Percentiles rank a stretch among this genome's conserved stretches.
Conservation (phyloP, 2,888 invertebrate species). For the Strigamia crassipes region DNA sequence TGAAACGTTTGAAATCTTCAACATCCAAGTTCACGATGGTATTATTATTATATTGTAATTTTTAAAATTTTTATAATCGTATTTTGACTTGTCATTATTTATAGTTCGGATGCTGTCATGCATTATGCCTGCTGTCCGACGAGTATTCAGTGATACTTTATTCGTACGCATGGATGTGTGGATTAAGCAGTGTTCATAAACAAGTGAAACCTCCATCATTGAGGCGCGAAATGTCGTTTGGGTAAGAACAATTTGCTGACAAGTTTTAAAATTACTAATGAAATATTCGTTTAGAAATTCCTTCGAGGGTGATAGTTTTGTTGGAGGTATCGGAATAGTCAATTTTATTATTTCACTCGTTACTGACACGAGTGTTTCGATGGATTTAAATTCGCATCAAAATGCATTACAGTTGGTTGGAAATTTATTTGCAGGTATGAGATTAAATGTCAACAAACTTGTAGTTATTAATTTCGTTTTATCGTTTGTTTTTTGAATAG, state of each 20-base stretch:
- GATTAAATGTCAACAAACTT: background rate
- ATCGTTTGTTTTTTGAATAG: slow-evolving; percentile 51
- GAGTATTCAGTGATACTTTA: slow-evolving; percentile 72
- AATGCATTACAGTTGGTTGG: slow-evolving; percentile 63
- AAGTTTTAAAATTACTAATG: background rate
- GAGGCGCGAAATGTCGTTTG: background rate
- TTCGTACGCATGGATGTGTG: slow-evolving; percentile 70
- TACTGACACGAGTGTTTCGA: slow-evolving; percentile 62
- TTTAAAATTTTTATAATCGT: background rate
- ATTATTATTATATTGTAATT: slow-evolving; percentile 55
- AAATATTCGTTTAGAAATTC: background rate
- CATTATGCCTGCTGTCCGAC: slow-evolving; percentile 69
- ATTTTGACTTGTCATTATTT: slow-evolving; percentile 51
- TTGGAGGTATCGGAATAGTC: slow-evolving; percentile 55
- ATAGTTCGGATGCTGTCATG: slow-evolving; percentile 70
- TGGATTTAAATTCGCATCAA: slow-evolving; percentile 65
- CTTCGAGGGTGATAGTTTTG: background rate
- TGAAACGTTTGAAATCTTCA: slow-evolving; percentile 65
- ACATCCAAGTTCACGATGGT: slow-evolving; percentile 72
- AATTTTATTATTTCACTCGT: slow-evolving; percentile 61
- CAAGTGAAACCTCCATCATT: background rate
- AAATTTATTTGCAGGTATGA: slow-evolving; percentile 65
- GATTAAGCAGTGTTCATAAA: slow-evolving; percentile 51
- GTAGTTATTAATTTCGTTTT: background rate
- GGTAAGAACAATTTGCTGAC: background rate